A percentile compares a stretch with the other conserved stretches of the same genome.
Evolutionary conservation across 1,140 invertebrate genomes (phyloP).

Genomic region (Drosophila seguyi): DNA sequence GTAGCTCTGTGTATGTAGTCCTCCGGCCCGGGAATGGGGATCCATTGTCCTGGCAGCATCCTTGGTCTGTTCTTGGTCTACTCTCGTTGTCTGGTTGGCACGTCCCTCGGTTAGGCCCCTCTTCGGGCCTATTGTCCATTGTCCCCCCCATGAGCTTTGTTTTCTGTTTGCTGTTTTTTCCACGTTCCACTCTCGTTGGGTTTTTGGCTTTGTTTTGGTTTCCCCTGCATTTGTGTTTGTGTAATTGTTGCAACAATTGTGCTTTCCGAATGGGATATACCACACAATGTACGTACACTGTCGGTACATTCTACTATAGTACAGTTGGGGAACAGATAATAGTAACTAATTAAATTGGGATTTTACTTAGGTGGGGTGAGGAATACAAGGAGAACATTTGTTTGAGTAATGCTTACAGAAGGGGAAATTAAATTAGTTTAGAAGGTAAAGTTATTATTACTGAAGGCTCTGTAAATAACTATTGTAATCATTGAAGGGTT

Average conservation of each 20-base stretch:
- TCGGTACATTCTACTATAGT: not conserved
- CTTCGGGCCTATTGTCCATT: constrained; percentile 42
- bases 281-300: not conserved
- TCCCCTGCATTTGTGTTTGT: constrained; percentile 66
- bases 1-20: not conserved
- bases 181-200: constrained; percentile 8
- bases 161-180: constrained; percentile 35
- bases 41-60: constrained; percentile 39
- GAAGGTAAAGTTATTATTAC: too few relatives aligned
- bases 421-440: too few relatives aligned
- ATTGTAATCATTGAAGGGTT: too few relatives aligned
- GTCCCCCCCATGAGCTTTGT: constrained; percentile 53
- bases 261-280: constrained; percentile 46
- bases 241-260: constrained; percentile 80
- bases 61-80: constrained; percentile 51
- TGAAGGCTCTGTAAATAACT: too few relatives aligned
- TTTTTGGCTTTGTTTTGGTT: constrained; percentile 58
- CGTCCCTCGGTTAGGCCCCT: not conserved
- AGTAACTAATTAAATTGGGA: not conserved
- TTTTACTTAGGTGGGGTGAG: not conserved
- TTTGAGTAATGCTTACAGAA: not conserved
- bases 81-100: constrained; percentile 5
- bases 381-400: not conserved
- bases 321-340: not conserved
- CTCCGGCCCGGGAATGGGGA: not conserved